phyloP scores from a whole-genome alignment of 1,140 invertebrate species.

The Anoplophora glabripennis region DNA sequence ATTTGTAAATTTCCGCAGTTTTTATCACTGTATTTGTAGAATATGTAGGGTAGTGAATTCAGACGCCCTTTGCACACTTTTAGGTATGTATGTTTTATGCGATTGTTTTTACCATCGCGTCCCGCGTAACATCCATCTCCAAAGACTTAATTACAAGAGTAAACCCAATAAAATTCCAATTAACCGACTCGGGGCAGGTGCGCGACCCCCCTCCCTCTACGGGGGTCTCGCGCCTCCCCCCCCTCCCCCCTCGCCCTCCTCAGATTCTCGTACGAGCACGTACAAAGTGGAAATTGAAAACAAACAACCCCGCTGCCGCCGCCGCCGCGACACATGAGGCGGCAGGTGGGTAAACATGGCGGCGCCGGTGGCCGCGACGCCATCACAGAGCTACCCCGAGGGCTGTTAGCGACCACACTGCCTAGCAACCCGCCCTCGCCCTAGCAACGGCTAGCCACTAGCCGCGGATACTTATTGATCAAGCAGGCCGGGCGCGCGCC shows the following conservation, averaged over 20 bases:
- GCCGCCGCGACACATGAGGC: slow-evolving; percentile 34
- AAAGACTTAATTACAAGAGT: no score
- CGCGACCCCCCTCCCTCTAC: not conserved
- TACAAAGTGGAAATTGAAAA: slow-evolving; percentile 47
- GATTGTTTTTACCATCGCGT: no score
- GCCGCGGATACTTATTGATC: slow-evolving; percentile 52
- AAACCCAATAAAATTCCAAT: slow-evolving; percentile 2
- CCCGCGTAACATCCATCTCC: no score
- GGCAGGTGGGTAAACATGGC: slow-evolving; percentile 51
- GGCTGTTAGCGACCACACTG: slow-evolving; percentile 52
- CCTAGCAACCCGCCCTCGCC: slow-evolving; percentile 52
- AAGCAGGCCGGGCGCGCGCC: slow-evolving; percentile 30
- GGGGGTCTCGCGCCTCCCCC: not conserved
- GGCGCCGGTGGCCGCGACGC: slow-evolving; percentile 44
- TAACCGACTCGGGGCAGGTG: slow-evolving; percentile 1
- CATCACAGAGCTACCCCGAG: slow-evolving; percentile 49
- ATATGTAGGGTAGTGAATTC: no score
- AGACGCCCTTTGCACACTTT: no score
- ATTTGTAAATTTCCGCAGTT: no score
- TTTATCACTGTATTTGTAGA: no score
- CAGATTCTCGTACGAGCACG: slow-evolving; percentile 9
- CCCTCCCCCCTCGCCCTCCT: not conserved
- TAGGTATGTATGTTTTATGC: no score
- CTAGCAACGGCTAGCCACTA: slow-evolving; percentile 53
- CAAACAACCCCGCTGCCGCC: slow-evolving; percentile 41